These are phyloP conservation scores for Liodrosophila aerea DNA, from an alignment of 2,888 invertebrate species.

Conservation along the genomic window DNA sequence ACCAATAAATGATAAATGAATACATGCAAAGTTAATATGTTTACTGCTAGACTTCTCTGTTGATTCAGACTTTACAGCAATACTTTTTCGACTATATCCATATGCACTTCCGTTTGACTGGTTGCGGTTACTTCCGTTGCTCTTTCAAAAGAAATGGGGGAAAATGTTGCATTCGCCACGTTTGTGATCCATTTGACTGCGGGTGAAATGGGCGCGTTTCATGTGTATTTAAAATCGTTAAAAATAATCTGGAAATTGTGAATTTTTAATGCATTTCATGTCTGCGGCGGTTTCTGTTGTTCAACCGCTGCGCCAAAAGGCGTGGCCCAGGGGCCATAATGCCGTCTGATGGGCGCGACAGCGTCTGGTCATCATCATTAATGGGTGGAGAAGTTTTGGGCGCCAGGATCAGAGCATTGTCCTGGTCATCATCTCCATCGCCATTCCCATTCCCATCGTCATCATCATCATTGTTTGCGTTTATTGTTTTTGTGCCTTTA, in stretches of 20 bases:
- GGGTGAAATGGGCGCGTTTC: conserved; percentile 44
- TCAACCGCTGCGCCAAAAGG: conserved; percentile 40
- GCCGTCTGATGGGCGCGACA: conserved; percentile 61
- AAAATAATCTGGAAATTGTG: conserved; percentile 76
- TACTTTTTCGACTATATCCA: no score
- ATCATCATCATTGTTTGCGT: conserved; percentile 69
- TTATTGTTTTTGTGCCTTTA: conserved; percentile 76
- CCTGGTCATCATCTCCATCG: conserved; percentile 46
- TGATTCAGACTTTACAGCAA: no score
- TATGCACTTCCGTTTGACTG: no score
- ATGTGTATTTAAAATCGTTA: conserved; percentile 78
- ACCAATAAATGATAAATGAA: no score
- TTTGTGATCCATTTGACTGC: conserved; percentile 58
- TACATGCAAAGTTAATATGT: no score
- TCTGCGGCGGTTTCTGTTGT: conserved; percentile 54
- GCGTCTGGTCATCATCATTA: conserved; percentile 54
- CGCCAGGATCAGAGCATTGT: conserved; percentile 13
- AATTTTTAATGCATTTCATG: conserved; percentile 73
- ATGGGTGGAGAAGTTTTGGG: conserved; percentile 4
- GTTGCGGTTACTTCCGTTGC: conserved; percentile 1
- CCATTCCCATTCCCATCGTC: no score
- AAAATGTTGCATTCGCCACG: conserved; percentile 3
- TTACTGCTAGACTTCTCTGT: no score
- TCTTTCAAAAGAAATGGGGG: conserved; percentile 18
- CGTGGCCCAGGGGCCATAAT: conserved; percentile 57